Evolutionary conservation across 1,140 invertebrate genomes (phyloP).

Genomic region (Brachionus manjavacas): DNA sequence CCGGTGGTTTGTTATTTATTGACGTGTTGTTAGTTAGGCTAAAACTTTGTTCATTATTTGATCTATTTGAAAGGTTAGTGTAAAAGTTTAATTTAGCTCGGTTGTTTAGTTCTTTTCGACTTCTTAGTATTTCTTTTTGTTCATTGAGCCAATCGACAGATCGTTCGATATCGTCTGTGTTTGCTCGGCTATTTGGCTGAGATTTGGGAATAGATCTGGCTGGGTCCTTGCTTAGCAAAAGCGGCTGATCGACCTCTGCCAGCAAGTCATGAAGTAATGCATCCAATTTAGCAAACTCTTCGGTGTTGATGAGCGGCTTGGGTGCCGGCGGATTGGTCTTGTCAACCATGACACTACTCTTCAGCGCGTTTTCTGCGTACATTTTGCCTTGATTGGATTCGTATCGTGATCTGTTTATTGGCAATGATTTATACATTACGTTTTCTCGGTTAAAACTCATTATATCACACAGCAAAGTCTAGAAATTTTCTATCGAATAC

Average conservation of each 20-base stretch:
- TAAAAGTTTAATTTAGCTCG: not conserved
- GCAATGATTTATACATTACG: slow-evolving; percentile 10
- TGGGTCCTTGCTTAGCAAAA: not conserved
- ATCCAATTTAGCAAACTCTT: slow-evolving; percentile 35
- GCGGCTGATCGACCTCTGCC: slow-evolving; percentile 36
- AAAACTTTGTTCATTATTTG: not conserved
- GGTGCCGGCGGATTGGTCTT: not conserved
- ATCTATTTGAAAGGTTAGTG: not conserved
- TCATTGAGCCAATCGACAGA: slow-evolving; percentile 34
- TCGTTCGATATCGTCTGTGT: not conserved
- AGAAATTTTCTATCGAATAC: not conserved
- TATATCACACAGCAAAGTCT: not conserved
- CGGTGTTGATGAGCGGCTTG: slow-evolving; percentile 13
- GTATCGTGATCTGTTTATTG: not conserved
- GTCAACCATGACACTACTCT: not conserved
- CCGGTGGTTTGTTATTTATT: slow-evolving; percentile 21
- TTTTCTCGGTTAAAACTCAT: slow-evolving; percentile 33
- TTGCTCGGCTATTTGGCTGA: not conserved
- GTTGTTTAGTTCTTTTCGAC: slow-evolving; percentile 27
- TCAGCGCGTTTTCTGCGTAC: not conserved
- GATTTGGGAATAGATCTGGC: not conserved
- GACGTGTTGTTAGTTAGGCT: not conserved
- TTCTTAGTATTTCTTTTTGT: slow-evolving; percentile 32
- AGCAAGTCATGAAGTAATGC: slow-evolving; percentile 17
- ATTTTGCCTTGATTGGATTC: not conserved